Percentiles rank a stretch among this genome's conserved stretches.
phyloP scores from a whole-genome alignment of 2,797 vertebrate genomes.

The Huso huso region DNA sequence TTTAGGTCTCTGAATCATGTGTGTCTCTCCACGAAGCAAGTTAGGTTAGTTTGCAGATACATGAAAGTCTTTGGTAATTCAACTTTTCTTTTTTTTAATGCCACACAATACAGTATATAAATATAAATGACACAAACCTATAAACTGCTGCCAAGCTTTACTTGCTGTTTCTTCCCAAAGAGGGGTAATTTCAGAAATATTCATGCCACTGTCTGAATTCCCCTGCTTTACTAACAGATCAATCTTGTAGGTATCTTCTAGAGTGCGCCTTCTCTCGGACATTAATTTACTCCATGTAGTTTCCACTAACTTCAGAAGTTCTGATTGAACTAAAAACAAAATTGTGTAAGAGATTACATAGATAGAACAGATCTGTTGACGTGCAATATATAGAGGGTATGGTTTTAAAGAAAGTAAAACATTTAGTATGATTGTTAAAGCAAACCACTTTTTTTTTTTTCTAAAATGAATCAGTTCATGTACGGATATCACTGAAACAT shows the following conservation, averaged over 20 bases:
- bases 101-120: background rate
- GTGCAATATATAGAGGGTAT: no score
- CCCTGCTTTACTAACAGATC: conserved; percentile 72
- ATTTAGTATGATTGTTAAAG: no score
- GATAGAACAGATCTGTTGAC: background rate
- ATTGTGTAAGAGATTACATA: background rate
- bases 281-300: conserved; percentile 75
- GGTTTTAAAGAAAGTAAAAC: no score
- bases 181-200: conserved; percentile 76
- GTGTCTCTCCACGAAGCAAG: no score
- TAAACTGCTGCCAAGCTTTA: conserved; percentile 76
- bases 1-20: no score
- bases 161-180: conserved; percentile 81
- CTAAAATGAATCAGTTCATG: no score
- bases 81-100: no score
- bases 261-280: conserved; percentile 60
- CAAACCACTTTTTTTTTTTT: no score
- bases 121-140: conserved; percentile 58
- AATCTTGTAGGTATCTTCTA: conserved; percentile 81
- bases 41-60: no score
- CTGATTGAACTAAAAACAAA: conserved; percentile 56
- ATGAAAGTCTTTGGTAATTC: no score
- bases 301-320: conserved; percentile 61
- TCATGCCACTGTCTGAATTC: conserved; percentile 48
- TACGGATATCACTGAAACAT: no score